Base-by-base conservation (phyloP, 2,797 vertebrate species). In the Hapalemur alaotrensis region DNA sequence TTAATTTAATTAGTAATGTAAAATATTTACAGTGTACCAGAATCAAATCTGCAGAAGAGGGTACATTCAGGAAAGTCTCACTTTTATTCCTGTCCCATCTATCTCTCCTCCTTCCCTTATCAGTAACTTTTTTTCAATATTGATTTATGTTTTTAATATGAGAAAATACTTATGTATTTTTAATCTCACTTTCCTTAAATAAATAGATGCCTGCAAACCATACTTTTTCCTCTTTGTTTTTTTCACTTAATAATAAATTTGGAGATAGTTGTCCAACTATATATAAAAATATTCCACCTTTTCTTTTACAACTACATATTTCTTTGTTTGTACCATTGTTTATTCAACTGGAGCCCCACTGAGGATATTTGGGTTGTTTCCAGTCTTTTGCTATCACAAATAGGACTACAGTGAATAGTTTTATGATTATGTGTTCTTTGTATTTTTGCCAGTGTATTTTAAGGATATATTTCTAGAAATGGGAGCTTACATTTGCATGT, bases 1-100 rank as follows among this genome's bases (percentile, higher is more conserved):
- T 85, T 89, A 91, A 84, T 75, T 87, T 93, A 96, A 86, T 46
- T 69, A 76, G 28, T 46, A n/a, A 12, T 65, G 38, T 41, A 81
- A 95, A 91, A 84, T 87, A 76, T 63, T 83, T 78, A 46, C 15
- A 50, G 5, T 57, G 4, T 70, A 6, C 11, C 63, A 90, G 78
- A 87, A 61, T 81, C 35, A 85, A 95, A 85, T 73, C 35, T 69
- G 11, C 32, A 54, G 48, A 76, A 86, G 46, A 50, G 46, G 38
- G 14, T 88, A 30, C 50, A 85, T 32, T 69, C 13, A 28, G 14
- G 5, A 8, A 69, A 79, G 3, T 35, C 11, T 65, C 22, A 52
- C 2, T 69, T 92, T 35, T 83, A 70, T 80, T 84, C n/a, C n/a
- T 63, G 6, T 61, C 0, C 8, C 4, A 57, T 76, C 67, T n/a